These are phyloP conservation scores for Capitulum mitella DNA, from an alignment of 2,888 invertebrate species.

Conservation along the genomic window DNA sequence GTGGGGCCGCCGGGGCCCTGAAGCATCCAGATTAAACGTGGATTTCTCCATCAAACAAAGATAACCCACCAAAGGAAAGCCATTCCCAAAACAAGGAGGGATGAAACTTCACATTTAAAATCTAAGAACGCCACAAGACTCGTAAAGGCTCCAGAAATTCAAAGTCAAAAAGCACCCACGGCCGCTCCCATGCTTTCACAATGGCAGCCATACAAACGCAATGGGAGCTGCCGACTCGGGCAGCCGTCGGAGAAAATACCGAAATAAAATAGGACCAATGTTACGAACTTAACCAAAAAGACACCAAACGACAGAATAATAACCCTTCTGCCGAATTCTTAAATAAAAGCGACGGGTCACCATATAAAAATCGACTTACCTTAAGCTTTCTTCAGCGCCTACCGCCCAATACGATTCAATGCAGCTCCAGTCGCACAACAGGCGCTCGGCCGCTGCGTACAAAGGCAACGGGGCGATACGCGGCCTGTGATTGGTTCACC, in stretches of 20 bases:
- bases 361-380: neutral
- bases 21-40: neutral
- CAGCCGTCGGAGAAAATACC: neutral
- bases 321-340: neutral
- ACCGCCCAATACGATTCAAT: neutral
- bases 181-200: neutral
- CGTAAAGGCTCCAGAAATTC: neutral
- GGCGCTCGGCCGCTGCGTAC: neutral
- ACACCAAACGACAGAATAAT: neutral
- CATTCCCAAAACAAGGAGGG: neutral
- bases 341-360: neutral
- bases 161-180: neutral
- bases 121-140: neutral
- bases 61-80: neutral
- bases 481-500: neutral
- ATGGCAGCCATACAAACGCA: constrained; percentile 18
- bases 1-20: neutral
- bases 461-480: neutral
- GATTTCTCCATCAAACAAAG: neutral
- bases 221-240: neutral
- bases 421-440: neutral
- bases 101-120: neutral
- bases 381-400: neutral
- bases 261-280: neutral
- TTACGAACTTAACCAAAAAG: neutral